phyloP scores from a whole-genome alignment of 1,140 invertebrate genomes.

The Cotesia typhae region DNA sequence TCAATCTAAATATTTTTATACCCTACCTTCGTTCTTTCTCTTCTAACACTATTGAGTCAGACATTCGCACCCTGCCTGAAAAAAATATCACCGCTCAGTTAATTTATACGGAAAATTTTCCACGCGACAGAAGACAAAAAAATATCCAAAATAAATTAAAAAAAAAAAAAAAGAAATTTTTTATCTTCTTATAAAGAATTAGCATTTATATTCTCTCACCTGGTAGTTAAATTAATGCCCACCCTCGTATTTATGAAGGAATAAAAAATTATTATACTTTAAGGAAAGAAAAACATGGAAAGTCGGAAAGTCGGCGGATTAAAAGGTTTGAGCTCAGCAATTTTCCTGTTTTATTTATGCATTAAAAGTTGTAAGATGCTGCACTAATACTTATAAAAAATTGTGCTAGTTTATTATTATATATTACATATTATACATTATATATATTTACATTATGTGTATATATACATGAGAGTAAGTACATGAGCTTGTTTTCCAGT shows the following conservation, averaged over 20 bases:
- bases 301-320: neutral
- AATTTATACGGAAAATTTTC: neutral
- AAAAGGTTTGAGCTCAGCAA: constrained; percentile 5
- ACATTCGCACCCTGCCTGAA: neutral
- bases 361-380: constrained; percentile 11
- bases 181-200: constrained; percentile 4
- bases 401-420: too few species aligned
- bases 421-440: neutral
- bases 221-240: neutral
- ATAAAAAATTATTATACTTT: too few species aligned
- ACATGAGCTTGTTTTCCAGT: too few species aligned
- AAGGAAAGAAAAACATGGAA: constrained; percentile 15
- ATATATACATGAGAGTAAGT: too few species aligned
- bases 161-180: constrained; percentile 5
- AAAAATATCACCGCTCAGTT: constrained; percentile 1
- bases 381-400: too few species aligned
- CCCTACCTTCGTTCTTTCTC: neutral
- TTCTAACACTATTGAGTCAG: too few species aligned
- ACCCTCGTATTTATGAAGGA: too few species aligned
- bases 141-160: neutral
- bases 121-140: neutral
- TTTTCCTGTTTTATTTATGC: constrained; percentile 11
- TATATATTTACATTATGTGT: neutral
- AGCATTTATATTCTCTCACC: constrained; percentile 25
- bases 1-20: neutral